Percentiles rank a stretch among this genome's conserved stretches.
Conservation (phyloP, 2,888 invertebrate genomes). For the Toxonevra muliebris region DNA sequence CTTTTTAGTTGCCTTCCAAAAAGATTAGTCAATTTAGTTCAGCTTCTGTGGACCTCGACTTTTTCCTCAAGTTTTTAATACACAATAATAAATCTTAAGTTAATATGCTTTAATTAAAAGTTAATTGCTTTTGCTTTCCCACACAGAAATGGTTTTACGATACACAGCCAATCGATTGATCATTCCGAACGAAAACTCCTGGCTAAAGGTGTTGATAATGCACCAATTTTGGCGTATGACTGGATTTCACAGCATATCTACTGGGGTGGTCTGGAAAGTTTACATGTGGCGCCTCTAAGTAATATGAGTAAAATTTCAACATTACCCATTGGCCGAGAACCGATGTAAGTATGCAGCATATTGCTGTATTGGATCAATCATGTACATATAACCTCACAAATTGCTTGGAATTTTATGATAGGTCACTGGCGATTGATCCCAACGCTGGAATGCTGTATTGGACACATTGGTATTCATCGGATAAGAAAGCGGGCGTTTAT, state of each 20-base stretch:
- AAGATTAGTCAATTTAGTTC: too few relatives aligned
- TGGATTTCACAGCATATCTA: constrained; percentile 85
- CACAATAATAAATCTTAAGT: too few relatives aligned
- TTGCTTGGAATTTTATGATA: constrained; percentile 42
- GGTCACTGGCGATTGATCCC: constrained; percentile 77
- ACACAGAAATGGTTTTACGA: constrained; percentile 66
- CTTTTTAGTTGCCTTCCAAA: too few relatives aligned
- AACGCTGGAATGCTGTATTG: constrained; percentile 79
- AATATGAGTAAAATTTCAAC: constrained; percentile 69
- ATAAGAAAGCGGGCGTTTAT: constrained; percentile 70
- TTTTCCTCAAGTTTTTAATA: too few relatives aligned
- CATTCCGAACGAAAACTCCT: constrained; percentile 70
- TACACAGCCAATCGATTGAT: constrained; percentile 73
- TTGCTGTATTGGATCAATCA: neutral
- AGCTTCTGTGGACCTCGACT: too few relatives aligned
- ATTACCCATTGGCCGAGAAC: constrained; percentile 68
- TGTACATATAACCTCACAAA: too few relatives aligned
- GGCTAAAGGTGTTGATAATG: constrained; percentile 70
- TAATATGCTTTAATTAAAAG: neutral
- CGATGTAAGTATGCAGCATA: constrained; percentile 66
- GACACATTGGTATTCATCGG: constrained; percentile 73
- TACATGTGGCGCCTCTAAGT: constrained; percentile 75
- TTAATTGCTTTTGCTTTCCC: neutral
- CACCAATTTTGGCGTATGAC: constrained; percentile 80
- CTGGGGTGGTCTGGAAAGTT: constrained; percentile 78